phyloP scores from a whole-genome alignment of 2,888 invertebrate genomes.

The Erannis defoliaria region DNA sequence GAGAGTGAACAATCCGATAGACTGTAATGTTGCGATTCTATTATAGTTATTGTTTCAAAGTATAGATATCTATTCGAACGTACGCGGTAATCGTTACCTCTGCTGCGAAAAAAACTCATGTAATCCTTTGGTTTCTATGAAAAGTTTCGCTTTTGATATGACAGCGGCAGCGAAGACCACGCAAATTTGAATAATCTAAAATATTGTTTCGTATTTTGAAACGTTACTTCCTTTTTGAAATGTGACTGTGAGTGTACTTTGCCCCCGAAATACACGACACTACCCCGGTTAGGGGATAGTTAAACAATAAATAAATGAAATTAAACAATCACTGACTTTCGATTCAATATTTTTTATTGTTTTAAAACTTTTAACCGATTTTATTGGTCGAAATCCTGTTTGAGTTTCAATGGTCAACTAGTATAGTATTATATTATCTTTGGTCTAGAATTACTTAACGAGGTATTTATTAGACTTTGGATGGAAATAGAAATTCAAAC shows the following conservation, averaged over 20 bases:
- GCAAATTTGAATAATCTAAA: constrained; percentile 1
- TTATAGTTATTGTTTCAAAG: constrained; percentile 56
- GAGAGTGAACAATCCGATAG: constrained; percentile 83
- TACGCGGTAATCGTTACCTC: neutral
- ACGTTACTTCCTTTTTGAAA: constrained; percentile 81
- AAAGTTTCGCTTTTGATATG: neutral
- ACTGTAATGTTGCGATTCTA: constrained; percentile 77
- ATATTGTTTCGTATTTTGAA: constrained; percentile 76
- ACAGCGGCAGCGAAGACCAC: neutral
- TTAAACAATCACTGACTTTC: constrained; percentile 41
- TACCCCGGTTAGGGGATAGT: constrained; percentile 73
- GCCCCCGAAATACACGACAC: constrained; percentile 74
- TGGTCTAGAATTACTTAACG: neutral
- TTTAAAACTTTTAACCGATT: neutral
- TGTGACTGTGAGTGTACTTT: constrained; percentile 75
- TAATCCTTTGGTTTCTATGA: neutral
- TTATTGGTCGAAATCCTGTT: constrained; percentile 11
- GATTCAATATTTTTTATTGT: neutral
- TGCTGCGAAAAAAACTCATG: neutral
- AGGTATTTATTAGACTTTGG: neutral
- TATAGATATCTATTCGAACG: constrained; percentile 12
- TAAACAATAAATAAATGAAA: constrained; percentile 80
- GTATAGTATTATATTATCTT: no score
- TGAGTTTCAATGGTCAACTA: no score
- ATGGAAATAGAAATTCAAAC: constrained; percentile 28